Base-by-base conservation (phyloP, 64 coral and sea anemone genomes). In the Acropora yongei region DNA sequence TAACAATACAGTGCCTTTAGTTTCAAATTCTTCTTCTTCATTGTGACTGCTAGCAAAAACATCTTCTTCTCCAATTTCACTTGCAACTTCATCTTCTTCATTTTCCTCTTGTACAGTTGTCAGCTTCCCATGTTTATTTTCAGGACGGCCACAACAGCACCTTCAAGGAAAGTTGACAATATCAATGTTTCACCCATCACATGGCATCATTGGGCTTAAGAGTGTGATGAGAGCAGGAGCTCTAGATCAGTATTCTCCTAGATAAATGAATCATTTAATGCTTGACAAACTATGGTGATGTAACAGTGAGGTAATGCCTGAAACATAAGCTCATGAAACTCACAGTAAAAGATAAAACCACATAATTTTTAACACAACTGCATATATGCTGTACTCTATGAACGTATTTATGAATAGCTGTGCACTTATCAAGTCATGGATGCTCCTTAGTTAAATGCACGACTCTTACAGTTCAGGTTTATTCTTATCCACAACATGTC, bases 111-210 rank as follows among this genome's bases (percentile, higher is more conserved):
- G 41, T 14, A 92, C 12, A 41, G 71, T 86, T 1, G 74, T 78
- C 74, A 92, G 68, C 57, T 86, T 58, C 14, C 71, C 57, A 68
- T 92, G 90, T 42, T 92, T 72, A 68, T 86, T 92, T 18, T 86
- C 82, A 39, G 41, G 58, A n/a, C 90, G 81, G 3, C 90, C 90
- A 86, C 90, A 92, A 14, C 81, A 77, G 76, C 90, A 92, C 39
- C 90, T 92, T 30, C 30, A 30, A 30, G 30, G 30, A 30, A 30
- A 30, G 30, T 30, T 30, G 30, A 30, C 30, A 30, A 30, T 30
- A 30, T 30, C 30, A 30, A 30, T 30, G 30, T 30, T 30, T 30
- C 30, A 30, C 30, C 30, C 30, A 30, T 30, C 30, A 30, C 30
- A 30, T 30, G 30, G 30, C 30, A 30, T 30, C 30, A 30, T 30